Evolutionary conservation across 2,888 invertebrate genomes (phyloP).

Genomic region (Drosophila mercatorum): DNA sequence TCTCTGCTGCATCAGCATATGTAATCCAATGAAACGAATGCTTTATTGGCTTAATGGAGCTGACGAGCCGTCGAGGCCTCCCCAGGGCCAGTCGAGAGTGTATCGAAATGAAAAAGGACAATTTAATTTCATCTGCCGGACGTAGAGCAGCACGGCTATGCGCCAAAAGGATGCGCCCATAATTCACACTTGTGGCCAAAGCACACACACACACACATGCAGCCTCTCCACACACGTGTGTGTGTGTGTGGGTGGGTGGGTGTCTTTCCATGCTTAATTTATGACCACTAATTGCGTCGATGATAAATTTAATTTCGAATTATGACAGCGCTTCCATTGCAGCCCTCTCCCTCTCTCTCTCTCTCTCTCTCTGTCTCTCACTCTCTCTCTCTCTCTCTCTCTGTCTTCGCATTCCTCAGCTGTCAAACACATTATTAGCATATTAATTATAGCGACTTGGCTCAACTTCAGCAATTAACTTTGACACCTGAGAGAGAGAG

Average conservation of each 20-base stretch:
- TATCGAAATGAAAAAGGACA: slow-evolving; percentile 82
- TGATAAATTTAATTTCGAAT: slow-evolving; percentile 82
- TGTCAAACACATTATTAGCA: slow-evolving; percentile 71
- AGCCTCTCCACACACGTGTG: slow-evolving; percentile 5
- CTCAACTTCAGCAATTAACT: slow-evolving; percentile 63
- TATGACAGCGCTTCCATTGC: slow-evolving; percentile 36
- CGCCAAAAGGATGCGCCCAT: slow-evolving; percentile 51
- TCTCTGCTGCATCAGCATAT: slow-evolving; percentile 66
- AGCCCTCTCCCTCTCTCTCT: slow-evolving; percentile 24
- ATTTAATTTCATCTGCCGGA: slow-evolving; percentile 82
- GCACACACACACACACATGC: slow-evolving; percentile 36
- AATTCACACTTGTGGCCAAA: slow-evolving; percentile 76
- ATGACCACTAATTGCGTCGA: slow-evolving; percentile 82
- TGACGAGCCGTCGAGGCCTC: slow-evolving; percentile 55
- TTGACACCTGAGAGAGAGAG: slow-evolving; percentile 61
- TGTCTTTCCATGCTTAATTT: slow-evolving; percentile 65
- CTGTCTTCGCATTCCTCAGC: slow-evolving; percentile 40
- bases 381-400: no score
- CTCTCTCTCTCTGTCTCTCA: not conserved
- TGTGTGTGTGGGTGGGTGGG: not conserved
- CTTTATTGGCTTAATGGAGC: slow-evolving; percentile 80
- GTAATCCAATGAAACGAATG: slow-evolving; percentile 81
- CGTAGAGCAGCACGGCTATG: slow-evolving; percentile 14
- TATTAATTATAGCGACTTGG: slow-evolving; percentile 63
- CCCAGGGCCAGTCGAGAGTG: slow-evolving; percentile 66